Evolutionary conservation across 2,113 vertebrate genomes (phyloP).

Genomic region (Callocephalon fimbriatum): DNA sequence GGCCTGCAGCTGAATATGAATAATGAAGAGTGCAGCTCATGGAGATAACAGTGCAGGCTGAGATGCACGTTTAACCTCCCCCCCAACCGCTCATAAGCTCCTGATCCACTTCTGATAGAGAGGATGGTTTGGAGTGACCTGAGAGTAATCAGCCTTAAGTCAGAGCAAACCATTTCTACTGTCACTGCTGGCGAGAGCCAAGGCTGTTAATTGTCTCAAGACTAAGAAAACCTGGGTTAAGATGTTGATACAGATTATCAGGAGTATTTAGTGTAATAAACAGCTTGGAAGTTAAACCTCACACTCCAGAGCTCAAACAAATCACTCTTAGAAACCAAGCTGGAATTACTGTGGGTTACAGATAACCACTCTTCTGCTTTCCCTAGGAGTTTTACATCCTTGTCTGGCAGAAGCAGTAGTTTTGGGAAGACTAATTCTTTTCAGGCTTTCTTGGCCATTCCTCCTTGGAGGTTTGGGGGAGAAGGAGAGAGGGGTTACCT

Average conservation of each 20-base stretch:
- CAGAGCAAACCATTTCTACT: neutral
- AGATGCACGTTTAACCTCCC: neutral
- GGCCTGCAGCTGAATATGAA: neutral
- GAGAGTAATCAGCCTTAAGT: neutral
- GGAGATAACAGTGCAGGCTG: neutral
- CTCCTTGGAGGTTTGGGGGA: fast-evolving
- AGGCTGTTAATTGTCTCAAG: neutral
- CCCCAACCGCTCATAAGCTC: neutral
- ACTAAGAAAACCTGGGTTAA: neutral
- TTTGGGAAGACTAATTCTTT: neutral
- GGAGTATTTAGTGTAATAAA: neutral
- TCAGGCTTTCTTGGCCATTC: neutral
- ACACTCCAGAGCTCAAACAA: neutral
- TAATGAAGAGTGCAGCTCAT: neutral
- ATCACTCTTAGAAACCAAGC: neutral
- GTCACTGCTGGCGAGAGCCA: neutral
- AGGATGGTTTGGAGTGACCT: neutral
- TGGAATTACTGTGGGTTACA: neutral
- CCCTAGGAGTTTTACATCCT: neutral
- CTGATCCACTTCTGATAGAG: neutral
- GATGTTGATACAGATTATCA: neutral
- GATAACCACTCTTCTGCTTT: neutral
- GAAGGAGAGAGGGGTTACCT: neutral
- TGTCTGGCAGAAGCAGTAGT: neutral
- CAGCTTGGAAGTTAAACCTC: neutral